Percentiles rank a stretch among this genome's conserved stretches.
phyloP scores from a whole-genome alignment of 2,888 invertebrate species.

The Apomyelois bistriatella region DNA sequence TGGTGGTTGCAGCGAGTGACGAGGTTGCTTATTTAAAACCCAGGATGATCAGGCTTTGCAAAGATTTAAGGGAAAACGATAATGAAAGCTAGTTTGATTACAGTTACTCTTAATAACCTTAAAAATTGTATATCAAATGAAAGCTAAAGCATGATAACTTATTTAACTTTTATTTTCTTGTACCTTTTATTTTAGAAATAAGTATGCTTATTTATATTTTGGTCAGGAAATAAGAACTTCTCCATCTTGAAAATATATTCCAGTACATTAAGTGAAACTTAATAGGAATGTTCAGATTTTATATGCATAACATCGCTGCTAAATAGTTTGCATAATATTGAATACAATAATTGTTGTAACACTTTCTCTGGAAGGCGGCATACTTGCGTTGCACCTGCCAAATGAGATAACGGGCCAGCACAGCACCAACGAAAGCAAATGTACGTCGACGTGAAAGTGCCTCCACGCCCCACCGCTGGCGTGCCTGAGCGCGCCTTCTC shows the following conservation, averaged over 20 bases:
- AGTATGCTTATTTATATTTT: no score
- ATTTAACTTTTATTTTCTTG: no score
- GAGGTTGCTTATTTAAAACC: conserved; percentile 36
- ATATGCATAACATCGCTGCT: neutral
- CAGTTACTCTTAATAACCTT: no score
- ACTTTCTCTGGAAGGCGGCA: conserved; percentile 65
- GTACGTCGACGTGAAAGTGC: conserved; percentile 71
- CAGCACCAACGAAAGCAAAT: conserved; percentile 74
- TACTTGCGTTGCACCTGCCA: conserved; percentile 72
- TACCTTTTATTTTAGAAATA: no score
- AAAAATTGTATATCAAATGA: no score
- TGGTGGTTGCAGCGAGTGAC: conserved; percentile 50
- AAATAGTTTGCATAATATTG: conserved; percentile 51
- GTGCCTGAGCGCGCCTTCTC: conserved; percentile 51
- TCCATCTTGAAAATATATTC: no score
- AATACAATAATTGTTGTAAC: conserved; percentile 58
- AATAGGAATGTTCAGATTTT: no score
- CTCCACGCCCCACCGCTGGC: conserved; percentile 38
- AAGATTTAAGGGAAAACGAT: neutral
- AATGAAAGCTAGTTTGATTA: neutral
- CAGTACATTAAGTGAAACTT: no score
- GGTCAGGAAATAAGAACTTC: no score
- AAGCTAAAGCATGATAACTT: no score
- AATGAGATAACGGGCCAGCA: conserved; percentile 72
- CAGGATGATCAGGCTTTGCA: conserved; percentile 21